These are phyloP conservation scores for Argyra leucocephala DNA, from an alignment of 2,888 invertebrate genomes.

Conservation along the genomic window DNA sequence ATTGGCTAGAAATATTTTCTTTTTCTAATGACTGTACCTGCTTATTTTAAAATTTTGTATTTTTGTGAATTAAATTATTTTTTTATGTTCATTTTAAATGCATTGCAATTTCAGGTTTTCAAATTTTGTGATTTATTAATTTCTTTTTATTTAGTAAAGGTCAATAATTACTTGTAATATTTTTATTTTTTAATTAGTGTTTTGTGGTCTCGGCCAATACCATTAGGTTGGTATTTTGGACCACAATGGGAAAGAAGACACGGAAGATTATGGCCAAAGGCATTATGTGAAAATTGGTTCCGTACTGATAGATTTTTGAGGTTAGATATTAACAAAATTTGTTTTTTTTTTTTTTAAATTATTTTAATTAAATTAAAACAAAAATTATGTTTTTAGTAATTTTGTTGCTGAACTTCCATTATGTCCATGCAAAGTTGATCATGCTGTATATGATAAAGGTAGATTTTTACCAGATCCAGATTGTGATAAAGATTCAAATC, in stretches of 20 bases:
- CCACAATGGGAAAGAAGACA: constrained; percentile 77
- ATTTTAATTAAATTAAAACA: constrained; percentile 13
- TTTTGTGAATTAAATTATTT: too few relatives aligned
- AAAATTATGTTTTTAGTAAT: constrained; percentile 50
- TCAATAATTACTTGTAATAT: too few relatives aligned
- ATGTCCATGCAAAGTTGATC: constrained; percentile 86
- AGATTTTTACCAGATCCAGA: constrained; percentile 81
- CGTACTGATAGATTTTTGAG: constrained; percentile 65
- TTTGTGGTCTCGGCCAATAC: constrained; percentile 86
- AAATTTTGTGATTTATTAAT: too few relatives aligned
- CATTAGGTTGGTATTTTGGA: constrained; percentile 85
- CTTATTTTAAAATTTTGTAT: too few relatives aligned
- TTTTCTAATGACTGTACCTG: too few relatives aligned
- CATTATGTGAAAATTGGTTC: constrained; percentile 84
- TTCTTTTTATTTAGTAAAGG: too few relatives aligned
- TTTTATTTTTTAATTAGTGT: constrained; percentile 42
- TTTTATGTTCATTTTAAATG: too few relatives aligned
- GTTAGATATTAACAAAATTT: constrained; percentile 29
- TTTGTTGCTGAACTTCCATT: constrained; percentile 73
- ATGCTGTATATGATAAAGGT: constrained; percentile 86
- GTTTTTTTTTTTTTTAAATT: constrained; percentile 14
- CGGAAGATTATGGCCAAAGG: constrained; percentile 72
- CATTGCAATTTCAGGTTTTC: too few relatives aligned
- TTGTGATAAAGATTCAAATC: constrained; percentile 86
- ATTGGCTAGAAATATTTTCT: too few relatives aligned